These are phyloP conservation scores for Entomobrya proxima DNA, from an alignment of 2,888 invertebrate species.

Conservation along the genomic window DNA sequence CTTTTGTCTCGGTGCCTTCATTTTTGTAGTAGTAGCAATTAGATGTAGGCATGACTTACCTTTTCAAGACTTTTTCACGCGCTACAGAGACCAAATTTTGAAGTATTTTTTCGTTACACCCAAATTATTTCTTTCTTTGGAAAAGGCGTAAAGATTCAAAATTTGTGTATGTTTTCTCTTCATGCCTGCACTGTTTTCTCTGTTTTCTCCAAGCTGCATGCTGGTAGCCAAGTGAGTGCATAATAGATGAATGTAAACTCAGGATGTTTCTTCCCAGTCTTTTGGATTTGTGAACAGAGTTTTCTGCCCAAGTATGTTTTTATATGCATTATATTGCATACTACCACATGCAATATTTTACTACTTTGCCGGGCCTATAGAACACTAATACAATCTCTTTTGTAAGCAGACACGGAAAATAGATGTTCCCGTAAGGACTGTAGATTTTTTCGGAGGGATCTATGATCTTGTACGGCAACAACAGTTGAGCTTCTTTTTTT, in stretches of 20 bases:
- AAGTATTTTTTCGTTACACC: background rate
- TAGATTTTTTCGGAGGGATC: slow-evolving; percentile 3
- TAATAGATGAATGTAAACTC: slow-evolving; percentile 64
- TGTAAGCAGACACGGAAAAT: slow-evolving; percentile 17
- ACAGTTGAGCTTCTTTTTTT: slow-evolving; percentile 21
- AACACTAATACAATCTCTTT: background rate
- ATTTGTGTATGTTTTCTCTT: background rate
- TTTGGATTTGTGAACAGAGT: background rate
- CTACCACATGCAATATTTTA: background rate
- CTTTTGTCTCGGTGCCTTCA: too few relatives aligned
- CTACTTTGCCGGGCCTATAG: background rate
- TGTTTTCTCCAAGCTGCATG: slow-evolving; percentile 5
- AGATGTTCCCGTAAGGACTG: slow-evolving; percentile 56
- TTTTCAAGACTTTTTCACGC: too few relatives aligned
- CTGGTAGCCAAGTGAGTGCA: slow-evolving; percentile 63
- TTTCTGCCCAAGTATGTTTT: background rate
- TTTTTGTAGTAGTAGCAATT: too few relatives aligned
- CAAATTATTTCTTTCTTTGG: too few relatives aligned
- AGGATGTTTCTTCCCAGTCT: background rate
- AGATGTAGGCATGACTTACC: too few relatives aligned
- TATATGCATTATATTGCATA: background rate
- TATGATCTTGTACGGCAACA: background rate
- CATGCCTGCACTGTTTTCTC: background rate
- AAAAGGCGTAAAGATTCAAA: background rate
- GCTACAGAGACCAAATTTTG: too few relatives aligned